Conservation (phyloP, 2,888 invertebrate genomes). For the Diplazon laetatorius region DNA sequence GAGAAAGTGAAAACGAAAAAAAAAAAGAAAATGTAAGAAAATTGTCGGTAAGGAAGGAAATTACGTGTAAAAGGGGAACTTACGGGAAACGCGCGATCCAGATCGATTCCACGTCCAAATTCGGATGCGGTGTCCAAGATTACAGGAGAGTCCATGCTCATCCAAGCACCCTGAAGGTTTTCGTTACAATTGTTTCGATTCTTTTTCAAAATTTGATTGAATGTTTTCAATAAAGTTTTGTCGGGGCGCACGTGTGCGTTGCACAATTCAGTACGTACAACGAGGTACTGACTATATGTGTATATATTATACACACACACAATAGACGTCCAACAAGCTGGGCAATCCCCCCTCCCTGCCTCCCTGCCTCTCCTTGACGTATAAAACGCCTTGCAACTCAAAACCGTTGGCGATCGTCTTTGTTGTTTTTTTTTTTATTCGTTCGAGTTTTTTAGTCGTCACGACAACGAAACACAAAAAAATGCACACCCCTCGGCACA, state of each 20-base stretch:
- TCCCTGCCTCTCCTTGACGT: slow-evolving; percentile 27
- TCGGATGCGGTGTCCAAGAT: slow-evolving; percentile 86
- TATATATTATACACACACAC: not conserved
- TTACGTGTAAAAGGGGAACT: slow-evolving; percentile 75
- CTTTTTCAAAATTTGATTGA: not conserved
- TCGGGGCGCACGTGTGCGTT: slow-evolving; percentile 28
- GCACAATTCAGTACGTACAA: not conserved
- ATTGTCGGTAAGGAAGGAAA: not conserved
- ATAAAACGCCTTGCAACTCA: slow-evolving; percentile 40
- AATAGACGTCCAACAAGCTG: not conserved
- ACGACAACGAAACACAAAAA: slow-evolving; percentile 54
- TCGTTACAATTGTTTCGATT: slow-evolving; percentile 19
- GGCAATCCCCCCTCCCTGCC: slow-evolving; percentile 21
- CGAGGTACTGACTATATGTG: too few species aligned
- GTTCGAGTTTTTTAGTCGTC: not conserved
- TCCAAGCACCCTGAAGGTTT: slow-evolving; percentile 60
- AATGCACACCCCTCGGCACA: slow-evolving; percentile 42
- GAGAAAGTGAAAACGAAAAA: not conserved
- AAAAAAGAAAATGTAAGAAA: not conserved
- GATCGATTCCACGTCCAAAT: slow-evolving; percentile 83
- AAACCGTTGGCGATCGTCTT: slow-evolving; percentile 9
- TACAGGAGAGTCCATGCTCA: slow-evolving; percentile 85
- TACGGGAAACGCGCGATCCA: slow-evolving; percentile 83
- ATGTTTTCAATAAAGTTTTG: not conserved
- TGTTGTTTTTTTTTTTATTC: slow-evolving; percentile 15